Conservation (phyloP, 2,888 invertebrate genomes). For the Halictus ligatus region DNA sequence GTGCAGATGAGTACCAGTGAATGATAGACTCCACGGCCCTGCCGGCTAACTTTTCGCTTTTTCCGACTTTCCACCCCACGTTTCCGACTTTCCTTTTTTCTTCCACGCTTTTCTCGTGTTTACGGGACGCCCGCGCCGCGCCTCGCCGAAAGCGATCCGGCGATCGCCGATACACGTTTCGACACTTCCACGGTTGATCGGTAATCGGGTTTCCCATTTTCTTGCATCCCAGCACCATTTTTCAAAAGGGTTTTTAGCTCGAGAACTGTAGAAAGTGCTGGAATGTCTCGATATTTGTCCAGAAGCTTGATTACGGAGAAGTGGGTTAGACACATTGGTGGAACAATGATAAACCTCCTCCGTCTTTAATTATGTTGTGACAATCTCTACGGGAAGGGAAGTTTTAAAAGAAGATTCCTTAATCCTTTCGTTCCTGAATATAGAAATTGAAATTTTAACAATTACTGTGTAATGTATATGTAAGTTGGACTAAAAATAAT, state of each 20-base stretch:
- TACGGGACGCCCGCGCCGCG: neutral
- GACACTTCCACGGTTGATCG: neutral
- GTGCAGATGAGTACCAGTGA: constrained; percentile 37
- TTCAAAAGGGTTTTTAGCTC: neutral
- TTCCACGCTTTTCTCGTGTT: neutral
- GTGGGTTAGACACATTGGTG: too few species aligned
- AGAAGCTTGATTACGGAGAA: too few species aligned
- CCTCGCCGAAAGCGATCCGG: neutral
- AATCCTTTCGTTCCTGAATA: too few species aligned
- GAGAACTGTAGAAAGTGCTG: too few species aligned
- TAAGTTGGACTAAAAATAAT: too few species aligned
- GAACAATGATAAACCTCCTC: too few species aligned
- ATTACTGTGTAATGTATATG: too few species aligned
- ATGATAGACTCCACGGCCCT: constrained; percentile 39
- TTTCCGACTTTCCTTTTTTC: neutral
- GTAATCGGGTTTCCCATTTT: neutral
- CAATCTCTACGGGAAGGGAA: too few species aligned
- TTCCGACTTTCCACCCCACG: neutral
- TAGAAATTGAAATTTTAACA: too few species aligned
- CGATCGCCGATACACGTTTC: neutral
- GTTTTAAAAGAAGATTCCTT: too few species aligned
- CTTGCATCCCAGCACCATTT: neutral
- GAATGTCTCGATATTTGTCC: too few species aligned
- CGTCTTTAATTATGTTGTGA: too few species aligned
- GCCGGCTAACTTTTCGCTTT: constrained; percentile 10